Evolutionary conservation across 2,113 vertebrate species (phyloP), one percentile per base, ranked within the genome.

Genomic region (Excalfactoria chinensis): DNA sequence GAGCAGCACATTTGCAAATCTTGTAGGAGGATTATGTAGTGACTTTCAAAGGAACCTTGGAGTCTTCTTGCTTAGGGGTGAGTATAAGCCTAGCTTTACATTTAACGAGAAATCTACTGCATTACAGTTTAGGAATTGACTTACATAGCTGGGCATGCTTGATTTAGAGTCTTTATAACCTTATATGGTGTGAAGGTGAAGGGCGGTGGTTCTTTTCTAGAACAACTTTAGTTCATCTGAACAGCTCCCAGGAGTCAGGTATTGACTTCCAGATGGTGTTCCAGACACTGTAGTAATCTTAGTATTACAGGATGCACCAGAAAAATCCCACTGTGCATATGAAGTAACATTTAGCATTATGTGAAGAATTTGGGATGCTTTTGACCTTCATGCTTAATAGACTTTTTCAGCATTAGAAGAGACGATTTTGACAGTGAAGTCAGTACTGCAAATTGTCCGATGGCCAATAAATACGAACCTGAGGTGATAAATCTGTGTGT

Each of bases 101-200:
- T 70, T 55, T 44, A 70, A 60, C 64, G 58, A 93, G 62, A 86
- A 58, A 34, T 84, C 56, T 41, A 51, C 37, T 78, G 74, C 34
- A 20, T 49, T 84, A 26, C 53, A 35, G n/a, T 56, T 79, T 25
- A 48, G 43, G 60, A 68, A 46, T 15, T 60, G 56, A 60, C 14
- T 91, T 76, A 35, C 0, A 6, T 82, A 41, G 46, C 37, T 28
- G 59, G 53, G 37, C 51, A 19, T 15, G 22, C 35, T 78, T 89
- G 66, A 56, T 77, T 81, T 62, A 26, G 46, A 63, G 51, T 48
- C n/a, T 37, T 70, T 74, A 46, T 37, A 49, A 55, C 41, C 62
- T 89, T 37, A 8, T 43, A 21, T 1, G 10, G 26, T 0, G 0
- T 41, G 77, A 35, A 84, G 8, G 6, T 35, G 37, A 67, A 63